These are phyloP conservation scores for Adoxophyes honmai DNA, from an alignment of 1,140 invertebrate species.

Conservation along the genomic window DNA sequence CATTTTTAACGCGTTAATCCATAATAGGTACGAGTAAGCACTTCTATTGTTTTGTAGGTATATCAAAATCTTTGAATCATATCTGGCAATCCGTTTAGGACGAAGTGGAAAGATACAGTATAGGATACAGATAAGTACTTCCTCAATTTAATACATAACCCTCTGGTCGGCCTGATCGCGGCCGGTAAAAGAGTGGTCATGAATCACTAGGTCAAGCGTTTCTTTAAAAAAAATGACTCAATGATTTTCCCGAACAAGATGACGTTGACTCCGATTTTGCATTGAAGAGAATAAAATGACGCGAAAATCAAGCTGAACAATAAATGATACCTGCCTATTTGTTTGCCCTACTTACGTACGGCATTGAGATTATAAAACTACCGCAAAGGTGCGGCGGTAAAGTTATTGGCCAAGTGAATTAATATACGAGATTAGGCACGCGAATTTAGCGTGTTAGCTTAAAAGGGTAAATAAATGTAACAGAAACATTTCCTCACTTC, in stretches of 20 bases:
- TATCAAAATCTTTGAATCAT: too few relatives aligned
- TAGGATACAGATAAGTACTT: too few relatives aligned
- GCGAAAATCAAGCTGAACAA: not conserved
- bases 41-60: too few relatives aligned
- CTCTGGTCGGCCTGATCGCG: not conserved
- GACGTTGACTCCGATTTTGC: not conserved
- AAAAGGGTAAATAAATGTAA: constrained; percentile 6
- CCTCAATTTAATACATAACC: too few relatives aligned
- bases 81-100: too few relatives aligned
- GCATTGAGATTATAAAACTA: not conserved
- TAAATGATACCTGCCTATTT: not conserved
- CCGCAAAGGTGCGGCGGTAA: not conserved
- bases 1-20: too few relatives aligned
- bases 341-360: not conserved
- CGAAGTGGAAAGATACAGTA: too few relatives aligned
- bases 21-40: too few relatives aligned
- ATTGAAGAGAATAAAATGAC: not conserved
- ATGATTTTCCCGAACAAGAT: constrained; percentile 10
- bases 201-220: constrained; percentile 2
- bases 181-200: not conserved
- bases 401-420: not conserved
- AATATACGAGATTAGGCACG: not conserved
- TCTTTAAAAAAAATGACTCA: constrained; percentile 4
- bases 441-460: not conserved
- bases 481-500: too few relatives aligned